Percentiles rank a stretch among this genome's conserved stretches.
Conservation (phyloP, 1,140 invertebrate species). For the Zophobas morio region DNA sequence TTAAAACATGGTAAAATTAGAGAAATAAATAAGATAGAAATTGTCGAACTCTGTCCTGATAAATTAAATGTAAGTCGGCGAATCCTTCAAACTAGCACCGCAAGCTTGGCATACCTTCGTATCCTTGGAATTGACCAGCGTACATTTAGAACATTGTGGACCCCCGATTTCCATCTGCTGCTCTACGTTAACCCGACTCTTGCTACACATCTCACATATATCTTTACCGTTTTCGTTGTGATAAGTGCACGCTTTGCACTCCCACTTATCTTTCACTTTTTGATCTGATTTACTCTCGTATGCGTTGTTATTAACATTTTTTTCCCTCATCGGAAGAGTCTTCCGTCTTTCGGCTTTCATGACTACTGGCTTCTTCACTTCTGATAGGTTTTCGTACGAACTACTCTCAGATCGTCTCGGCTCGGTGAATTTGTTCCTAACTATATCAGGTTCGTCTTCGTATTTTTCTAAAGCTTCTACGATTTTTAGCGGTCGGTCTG, state of each 20-base stretch:
- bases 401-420: conserved; percentile 55
- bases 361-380: conserved; percentile 10
- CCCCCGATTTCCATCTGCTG: conserved; percentile 81
- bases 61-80: conserved; percentile 79
- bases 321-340: conserved; percentile 1
- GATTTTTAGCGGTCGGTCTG: conserved; percentile 71
- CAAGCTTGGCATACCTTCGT: conserved; percentile 79
- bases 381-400: conserved; percentile 61
- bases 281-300: conserved; percentile 28
- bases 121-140: conserved; percentile 83
- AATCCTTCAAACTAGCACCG: conserved; percentile 78
- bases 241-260: conserved; percentile 81
- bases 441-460: conserved; percentile 67
- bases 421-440: conserved; percentile 62
- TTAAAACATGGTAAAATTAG: too few relatives aligned
- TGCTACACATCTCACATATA: conserved; percentile 86
- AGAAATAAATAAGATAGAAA: too few relatives aligned
- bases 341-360: conserved; percentile 27
- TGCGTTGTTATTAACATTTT: conserved; percentile 39
- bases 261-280: conserved; percentile 70
- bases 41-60: conserved; percentile 6
- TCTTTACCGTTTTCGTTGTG: conserved; percentile 72
- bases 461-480: conserved; percentile 71
- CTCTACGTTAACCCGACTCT: conserved; percentile 75
- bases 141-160: conserved; percentile 82